phyloP scores from a whole-genome alignment of 2,113 vertebrate species.

The Eclectus roratus region DNA sequence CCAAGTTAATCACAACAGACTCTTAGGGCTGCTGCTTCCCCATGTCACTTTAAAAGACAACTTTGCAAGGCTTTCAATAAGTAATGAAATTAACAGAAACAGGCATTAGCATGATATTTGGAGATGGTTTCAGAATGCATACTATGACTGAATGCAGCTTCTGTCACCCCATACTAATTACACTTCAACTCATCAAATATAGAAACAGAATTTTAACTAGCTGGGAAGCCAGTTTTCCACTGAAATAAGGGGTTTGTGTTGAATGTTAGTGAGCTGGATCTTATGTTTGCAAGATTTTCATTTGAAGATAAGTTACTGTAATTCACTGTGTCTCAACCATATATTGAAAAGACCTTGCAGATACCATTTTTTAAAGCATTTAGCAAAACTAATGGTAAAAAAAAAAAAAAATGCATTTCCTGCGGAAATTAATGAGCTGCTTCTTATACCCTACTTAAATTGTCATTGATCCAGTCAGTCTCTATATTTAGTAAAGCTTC shows the following conservation, averaged over 20 bases:
- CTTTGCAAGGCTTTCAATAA: not conserved
- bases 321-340: not conserved
- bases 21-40: not conserved
- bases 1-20: not conserved
- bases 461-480: not conserved
- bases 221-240: not conserved
- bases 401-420: not conserved
- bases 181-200: not conserved
- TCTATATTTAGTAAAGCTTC: not conserved
- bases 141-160: not conserved
- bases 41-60: not conserved
- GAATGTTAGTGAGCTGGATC: not conserved
- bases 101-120: not conserved
- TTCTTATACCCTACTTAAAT: not conserved
- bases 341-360: not conserved
- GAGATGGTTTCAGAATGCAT: not conserved
- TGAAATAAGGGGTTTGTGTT: not conserved
- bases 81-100: not conserved
- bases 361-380: not conserved
- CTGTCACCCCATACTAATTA: not conserved
- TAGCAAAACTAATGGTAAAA: not conserved
- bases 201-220: not conserved
- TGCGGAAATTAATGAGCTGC: not conserved
- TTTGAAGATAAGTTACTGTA: not conserved
- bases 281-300: not conserved